Percentiles rank a stretch among this genome's conserved stretches.
phyloP scores from a whole-genome alignment of 2,888 invertebrate species.

The Drosophila falleni region DNA sequence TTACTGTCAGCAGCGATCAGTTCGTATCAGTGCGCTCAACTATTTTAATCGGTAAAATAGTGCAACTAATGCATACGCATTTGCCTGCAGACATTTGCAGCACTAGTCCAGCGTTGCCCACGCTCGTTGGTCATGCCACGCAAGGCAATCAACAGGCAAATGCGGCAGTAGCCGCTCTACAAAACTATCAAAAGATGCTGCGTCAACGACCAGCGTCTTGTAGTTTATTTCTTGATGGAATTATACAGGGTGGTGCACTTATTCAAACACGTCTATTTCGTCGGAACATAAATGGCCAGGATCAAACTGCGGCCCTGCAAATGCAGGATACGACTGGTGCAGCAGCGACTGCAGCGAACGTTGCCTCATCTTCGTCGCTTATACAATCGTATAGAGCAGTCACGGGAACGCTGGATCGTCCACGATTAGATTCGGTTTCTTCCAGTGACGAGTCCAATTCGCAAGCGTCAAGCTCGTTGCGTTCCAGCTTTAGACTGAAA shows the following conservation, averaged over 20 bases:
- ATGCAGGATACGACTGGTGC: conserved; percentile 56
- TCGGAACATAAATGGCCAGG: conserved; percentile 84
- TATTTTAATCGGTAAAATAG: conserved; percentile 93
- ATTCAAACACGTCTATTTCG: conserved; percentile 85
- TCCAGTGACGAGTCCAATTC: conserved; percentile 85
- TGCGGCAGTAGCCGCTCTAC: conserved; percentile 92
- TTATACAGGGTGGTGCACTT: conserved; percentile 88
- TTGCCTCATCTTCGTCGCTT: conserved; percentile 17
- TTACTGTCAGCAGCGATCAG: conserved; percentile 94
- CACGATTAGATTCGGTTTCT: conserved; percentile 85
- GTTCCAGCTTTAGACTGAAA: conserved; percentile 84
- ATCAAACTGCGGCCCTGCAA: conserved; percentile 57
- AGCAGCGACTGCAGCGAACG: conserved; percentile 24
- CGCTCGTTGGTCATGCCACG: conserved; percentile 92
- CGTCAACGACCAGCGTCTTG: conserved; percentile 92
- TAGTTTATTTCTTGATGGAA: conserved; percentile 93
- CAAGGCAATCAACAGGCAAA: conserved; percentile 92
- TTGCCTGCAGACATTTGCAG: conserved; percentile 95
- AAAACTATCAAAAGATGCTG: conserved; percentile 92
- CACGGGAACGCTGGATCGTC: conserved; percentile 82
- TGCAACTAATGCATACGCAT: conserved; percentile 94
- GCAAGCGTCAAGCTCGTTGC: conserved; percentile 79
- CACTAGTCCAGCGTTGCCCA: conserved; percentile 93
- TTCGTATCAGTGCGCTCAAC: conserved; percentile 96
- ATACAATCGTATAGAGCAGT: conserved; percentile 25